These are phyloP conservation scores for Orientallactaga bullata DNA, from an alignment of 2,113 vertebrate species.

Conservation along the genomic window DNA sequence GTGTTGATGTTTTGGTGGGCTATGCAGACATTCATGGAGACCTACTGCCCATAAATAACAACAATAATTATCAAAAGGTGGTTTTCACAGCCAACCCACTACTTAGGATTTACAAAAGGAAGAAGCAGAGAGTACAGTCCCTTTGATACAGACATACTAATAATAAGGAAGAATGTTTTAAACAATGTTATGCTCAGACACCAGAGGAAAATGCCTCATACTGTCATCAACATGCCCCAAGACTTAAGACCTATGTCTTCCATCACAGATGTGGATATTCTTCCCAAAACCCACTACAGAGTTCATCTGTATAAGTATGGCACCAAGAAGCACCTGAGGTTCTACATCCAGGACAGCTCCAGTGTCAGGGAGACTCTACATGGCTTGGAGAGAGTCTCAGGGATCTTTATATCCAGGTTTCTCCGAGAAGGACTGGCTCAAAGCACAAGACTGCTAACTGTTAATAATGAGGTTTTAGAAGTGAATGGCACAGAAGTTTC, in stretches of 20 bases:
- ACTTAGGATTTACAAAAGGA: constrained; percentile 97
- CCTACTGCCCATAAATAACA: constrained; percentile 98
- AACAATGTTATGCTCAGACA: constrained; percentile 94
- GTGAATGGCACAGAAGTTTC: constrained; percentile 98
- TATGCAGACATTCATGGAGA: constrained; percentile 98
- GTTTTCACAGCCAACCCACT: constrained; percentile 96
- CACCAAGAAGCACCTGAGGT: constrained; percentile 96
- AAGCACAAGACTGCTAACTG: constrained; percentile 96
- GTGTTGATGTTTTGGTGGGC: constrained; percentile 95
- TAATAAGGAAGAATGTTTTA: constrained; percentile 95
- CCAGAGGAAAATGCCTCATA: constrained; percentile 93
- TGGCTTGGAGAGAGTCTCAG: constrained; percentile 96
- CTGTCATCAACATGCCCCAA: constrained; percentile 95
- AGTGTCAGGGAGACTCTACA: constrained; percentile 96
- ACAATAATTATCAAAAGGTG: constrained; percentile 99
- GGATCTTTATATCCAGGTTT: constrained; percentile 91
- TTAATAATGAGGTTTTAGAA: constrained; percentile 98
- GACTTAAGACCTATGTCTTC: constrained; percentile 99
- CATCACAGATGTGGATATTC: constrained; percentile 98
- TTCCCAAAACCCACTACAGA: constrained; percentile 96
- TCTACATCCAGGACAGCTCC: constrained; percentile 98
- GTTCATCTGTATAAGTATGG: constrained; percentile 98
- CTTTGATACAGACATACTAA: constrained; percentile 94
- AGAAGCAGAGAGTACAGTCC: constrained; percentile 95
- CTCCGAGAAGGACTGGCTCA: constrained; percentile 97